Percentiles rank a stretch among this genome's conserved stretches.
Evolutionary conservation across 2,888 invertebrate genomes (phyloP).

Genomic region (Gandaritis pyraliata): DNA sequence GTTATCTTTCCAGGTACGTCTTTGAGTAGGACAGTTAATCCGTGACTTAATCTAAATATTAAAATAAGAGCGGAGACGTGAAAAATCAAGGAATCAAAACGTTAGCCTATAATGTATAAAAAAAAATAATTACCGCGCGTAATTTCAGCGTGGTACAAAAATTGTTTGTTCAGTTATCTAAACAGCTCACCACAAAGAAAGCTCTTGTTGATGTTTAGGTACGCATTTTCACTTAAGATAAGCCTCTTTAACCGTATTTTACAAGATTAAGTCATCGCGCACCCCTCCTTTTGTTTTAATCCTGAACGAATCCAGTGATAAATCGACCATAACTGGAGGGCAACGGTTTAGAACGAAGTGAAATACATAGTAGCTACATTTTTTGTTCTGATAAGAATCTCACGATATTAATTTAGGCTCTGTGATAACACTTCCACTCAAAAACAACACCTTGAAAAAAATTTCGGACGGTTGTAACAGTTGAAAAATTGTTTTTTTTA

Average conservation of each 20-base stretch:
- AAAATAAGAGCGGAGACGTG: slow-evolving; percentile 8
- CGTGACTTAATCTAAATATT: no score
- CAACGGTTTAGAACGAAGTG: slow-evolving; percentile 40
- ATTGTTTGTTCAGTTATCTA: slow-evolving; percentile 47
- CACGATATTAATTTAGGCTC: neutral
- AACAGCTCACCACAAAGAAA: slow-evolving; percentile 48
- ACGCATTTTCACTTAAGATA: slow-evolving; percentile 66
- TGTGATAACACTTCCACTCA: neutral
- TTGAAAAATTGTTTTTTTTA: no score
- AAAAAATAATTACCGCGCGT: slow-evolving; percentile 20
- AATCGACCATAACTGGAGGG: slow-evolving; percentile 53
- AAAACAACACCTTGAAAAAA: no score
- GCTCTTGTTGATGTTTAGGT: slow-evolving; percentile 57
- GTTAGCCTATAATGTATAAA: no score
- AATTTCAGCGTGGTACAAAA: slow-evolving; percentile 42
- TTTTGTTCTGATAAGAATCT: slow-evolving; percentile 1
- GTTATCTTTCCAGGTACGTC: no score
- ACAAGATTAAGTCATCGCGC: slow-evolving; percentile 62
- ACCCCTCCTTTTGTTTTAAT: slow-evolving; percentile 61
- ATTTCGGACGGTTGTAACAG: no score
- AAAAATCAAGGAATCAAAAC: slow-evolving; percentile 16
- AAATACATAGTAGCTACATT: slow-evolving; percentile 21
- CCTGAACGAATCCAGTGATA: slow-evolving; percentile 59
- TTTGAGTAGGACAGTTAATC: no score
- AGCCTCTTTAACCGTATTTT: slow-evolving; percentile 61